These are phyloP conservation scores for Sycophila texana DNA, from an alignment of 2,888 invertebrate genomes.

Conservation along the genomic window DNA sequence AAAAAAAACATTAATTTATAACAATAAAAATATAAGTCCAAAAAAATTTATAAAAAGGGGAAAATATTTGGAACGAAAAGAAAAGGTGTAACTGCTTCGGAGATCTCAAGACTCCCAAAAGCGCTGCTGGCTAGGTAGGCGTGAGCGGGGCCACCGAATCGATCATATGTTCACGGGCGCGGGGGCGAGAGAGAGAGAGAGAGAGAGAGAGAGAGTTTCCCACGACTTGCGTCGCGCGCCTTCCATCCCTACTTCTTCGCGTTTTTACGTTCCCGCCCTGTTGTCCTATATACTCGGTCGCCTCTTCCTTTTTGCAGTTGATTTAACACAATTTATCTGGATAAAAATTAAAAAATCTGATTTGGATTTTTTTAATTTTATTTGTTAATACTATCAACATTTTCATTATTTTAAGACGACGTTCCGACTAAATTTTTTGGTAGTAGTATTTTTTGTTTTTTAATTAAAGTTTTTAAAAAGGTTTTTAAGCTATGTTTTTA, in stretches of 20 bases:
- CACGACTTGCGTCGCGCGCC: neutral
- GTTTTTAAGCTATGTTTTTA: too few relatives aligned
- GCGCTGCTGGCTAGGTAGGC: constrained; percentile 12
- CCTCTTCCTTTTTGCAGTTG: neutral
- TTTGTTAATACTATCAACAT: too few relatives aligned
- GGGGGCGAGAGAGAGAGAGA: neutral
- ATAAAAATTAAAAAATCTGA: neutral
- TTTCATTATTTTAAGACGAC: too few relatives aligned
- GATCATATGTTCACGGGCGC: constrained; percentile 19
- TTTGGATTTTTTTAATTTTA: too few relatives aligned
- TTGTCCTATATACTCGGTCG: neutral
- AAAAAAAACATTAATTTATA: too few relatives aligned
- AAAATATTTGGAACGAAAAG: too few relatives aligned
- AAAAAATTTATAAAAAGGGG: too few relatives aligned
- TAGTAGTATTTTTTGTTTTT: neutral
- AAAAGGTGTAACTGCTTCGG: neutral
- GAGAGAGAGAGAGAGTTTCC: neutral
- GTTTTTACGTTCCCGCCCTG: neutral
- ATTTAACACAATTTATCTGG: neutral
- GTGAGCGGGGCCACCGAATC: constrained; percentile 12
- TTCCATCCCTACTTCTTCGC: neutral
- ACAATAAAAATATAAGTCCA: too few relatives aligned
- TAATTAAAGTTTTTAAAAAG: neutral
- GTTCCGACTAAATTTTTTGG: too few relatives aligned
- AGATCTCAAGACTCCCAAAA: constrained; percentile 1